Conservation (phyloP, 2,888 invertebrate species). For the Myathropa florea region DNA sequence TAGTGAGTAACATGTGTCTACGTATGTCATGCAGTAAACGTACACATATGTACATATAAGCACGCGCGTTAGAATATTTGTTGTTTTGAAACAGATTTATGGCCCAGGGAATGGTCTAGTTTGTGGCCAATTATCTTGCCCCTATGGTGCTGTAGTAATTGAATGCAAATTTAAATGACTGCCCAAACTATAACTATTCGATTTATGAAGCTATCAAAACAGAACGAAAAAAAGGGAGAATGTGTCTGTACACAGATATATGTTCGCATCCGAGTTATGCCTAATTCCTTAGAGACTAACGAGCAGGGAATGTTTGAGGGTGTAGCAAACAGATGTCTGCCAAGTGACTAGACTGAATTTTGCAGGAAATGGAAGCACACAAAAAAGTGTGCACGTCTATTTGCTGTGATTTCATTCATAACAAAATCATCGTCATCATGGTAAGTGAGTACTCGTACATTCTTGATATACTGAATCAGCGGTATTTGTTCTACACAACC, state of each 20-base stretch:
- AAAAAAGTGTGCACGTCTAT: not conserved
- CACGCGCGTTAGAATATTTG: not conserved
- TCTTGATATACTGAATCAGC: not conserved
- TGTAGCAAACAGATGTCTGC: not conserved
- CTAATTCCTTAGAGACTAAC: no score
- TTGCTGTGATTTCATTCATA: not conserved
- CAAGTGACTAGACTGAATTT: not conserved
- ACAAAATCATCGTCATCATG: not conserved
- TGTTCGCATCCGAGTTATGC: no score
- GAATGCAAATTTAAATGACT: no score
- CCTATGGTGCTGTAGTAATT: no score
- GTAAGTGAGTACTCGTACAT: not conserved
- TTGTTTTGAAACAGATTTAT: not conserved
- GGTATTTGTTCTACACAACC: not conserved
- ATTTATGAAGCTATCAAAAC: no score
- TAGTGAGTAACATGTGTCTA: not conserved
- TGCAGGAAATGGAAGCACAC: not conserved
- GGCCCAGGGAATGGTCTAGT: no score
- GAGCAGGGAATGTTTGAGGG: no score
- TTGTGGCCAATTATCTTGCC: no score
- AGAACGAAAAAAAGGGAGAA: no score
- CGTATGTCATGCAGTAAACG: no score
- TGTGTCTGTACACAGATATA: no score
- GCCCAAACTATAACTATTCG: no score
- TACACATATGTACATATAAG: not conserved